These are phyloP conservation scores for Eriosoma lanigerum DNA, from an alignment of 1,140 invertebrate species.

Conservation along the genomic window DNA sequence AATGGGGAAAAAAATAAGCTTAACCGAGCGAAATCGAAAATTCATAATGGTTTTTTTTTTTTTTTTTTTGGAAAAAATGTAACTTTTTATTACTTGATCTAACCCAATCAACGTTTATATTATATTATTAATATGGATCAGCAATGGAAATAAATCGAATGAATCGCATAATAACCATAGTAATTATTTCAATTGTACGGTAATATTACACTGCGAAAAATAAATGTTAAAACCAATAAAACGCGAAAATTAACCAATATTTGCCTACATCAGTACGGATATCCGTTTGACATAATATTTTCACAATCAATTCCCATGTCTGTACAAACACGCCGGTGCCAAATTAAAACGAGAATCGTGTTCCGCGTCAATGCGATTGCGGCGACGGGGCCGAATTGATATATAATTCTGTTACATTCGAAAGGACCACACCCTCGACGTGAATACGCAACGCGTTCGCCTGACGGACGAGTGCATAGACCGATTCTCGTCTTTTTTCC, in stretches of 20 bases:
- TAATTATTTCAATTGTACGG: not conserved
- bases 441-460: not conserved
- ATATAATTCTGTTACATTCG: conserved; percentile 1
- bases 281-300: conserved; percentile 1
- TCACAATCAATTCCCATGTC: not conserved
- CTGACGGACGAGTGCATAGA: not conserved
- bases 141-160: not conserved
- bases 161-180: not conserved
- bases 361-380: not conserved
- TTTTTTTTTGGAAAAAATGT: not conserved
- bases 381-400: not conserved
- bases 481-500: conserved; percentile 1
- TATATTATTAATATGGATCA: not conserved
- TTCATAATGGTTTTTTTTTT: not conserved
- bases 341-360: conserved; percentile 11
- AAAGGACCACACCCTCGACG: conserved; percentile 11
- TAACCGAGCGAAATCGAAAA: not conserved
- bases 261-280: not conserved
- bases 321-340: not conserved
- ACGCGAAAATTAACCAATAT: not conserved
- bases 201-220: too few species aligned
- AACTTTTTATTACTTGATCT: too few species aligned
- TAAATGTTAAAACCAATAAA: not conserved
- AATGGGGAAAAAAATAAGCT: not conserved
- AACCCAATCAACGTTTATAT: not conserved